Evolutionary conservation across 2,113 vertebrate species (phyloP).

Genomic region (Phalacrocorax brasilianus): DNA sequence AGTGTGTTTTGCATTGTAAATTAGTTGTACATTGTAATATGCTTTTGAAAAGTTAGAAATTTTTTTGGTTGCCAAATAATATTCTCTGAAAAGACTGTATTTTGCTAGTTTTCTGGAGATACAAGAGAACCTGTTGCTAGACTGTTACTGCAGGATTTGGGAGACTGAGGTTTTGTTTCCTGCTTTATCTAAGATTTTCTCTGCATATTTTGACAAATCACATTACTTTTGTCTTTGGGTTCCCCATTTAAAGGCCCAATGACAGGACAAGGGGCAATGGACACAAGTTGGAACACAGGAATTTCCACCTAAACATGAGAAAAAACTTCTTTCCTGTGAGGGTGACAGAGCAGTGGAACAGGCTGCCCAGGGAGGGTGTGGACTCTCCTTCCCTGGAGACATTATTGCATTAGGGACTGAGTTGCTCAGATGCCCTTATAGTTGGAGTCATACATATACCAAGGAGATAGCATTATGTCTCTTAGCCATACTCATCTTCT

Average conservation of each 20-base stretch:
- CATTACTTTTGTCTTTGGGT: not conserved
- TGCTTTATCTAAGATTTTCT: not conserved
- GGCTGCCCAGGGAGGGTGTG: too few species aligned
- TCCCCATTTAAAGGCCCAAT: not conserved
- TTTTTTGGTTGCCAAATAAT: not conserved
- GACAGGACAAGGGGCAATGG: too few species aligned
- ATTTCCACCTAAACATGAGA: too few species aligned
- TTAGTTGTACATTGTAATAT: not conserved
- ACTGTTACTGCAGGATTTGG: not conserved
- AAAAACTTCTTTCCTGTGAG: too few species aligned
- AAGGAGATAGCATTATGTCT: not conserved
- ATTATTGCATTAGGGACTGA: not conserved
- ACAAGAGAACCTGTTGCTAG: not conserved
- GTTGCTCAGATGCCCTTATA: not conserved
- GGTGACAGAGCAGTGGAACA: too few species aligned
- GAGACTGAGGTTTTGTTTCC: not conserved
- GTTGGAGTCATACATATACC: not conserved
- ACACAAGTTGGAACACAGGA: too few species aligned
- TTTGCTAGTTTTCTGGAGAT: not conserved
- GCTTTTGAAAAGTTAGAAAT: not conserved
- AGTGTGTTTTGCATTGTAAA: not conserved
- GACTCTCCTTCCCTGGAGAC: too few species aligned
- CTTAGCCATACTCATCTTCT: not conserved
- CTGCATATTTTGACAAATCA: not conserved
- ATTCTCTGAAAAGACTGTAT: not conserved